phyloP scores from a whole-genome alignment of 2,113 vertebrate genomes.

The Takifugu bimaculatus region DNA sequence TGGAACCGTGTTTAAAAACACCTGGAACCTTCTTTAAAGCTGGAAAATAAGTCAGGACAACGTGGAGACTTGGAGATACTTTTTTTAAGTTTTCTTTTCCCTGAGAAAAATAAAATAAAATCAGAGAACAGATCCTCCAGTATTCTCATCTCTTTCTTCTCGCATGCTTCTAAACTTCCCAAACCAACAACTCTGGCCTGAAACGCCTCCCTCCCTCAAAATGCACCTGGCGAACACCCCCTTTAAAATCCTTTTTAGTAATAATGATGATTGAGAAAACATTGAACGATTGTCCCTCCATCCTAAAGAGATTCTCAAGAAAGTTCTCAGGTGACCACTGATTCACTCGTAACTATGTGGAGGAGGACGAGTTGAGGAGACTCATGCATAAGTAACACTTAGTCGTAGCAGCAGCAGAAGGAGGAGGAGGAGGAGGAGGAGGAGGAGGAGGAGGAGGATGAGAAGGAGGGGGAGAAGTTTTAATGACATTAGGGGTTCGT shows the following conservation, averaged over 20 bases:
- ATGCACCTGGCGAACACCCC: constrained; percentile 2
- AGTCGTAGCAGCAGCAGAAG: constrained; percentile 69
- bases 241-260: too few relatives aligned
- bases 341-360: constrained; percentile 44
- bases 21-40: too few relatives aligned
- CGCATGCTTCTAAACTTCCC: not conserved
- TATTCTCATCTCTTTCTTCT: constrained; percentile 7
- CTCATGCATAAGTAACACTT: constrained; percentile 80
- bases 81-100: constrained; percentile 23
- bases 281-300: constrained; percentile 55
- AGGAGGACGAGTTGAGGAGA: constrained; percentile 49
- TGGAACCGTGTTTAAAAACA: too few relatives aligned
- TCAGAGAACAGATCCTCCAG: constrained; percentile 16
- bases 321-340: constrained; percentile 42
- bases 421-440: constrained; percentile 47
- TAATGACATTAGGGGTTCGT: constrained; percentile 37
- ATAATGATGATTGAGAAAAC: too few relatives aligned
- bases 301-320: constrained; percentile 34
- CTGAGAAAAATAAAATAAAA: constrained; percentile 28
- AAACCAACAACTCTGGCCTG: not conserved
- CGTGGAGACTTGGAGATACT: not conserved
- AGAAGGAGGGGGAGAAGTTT: not conserved
- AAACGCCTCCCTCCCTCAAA: constrained; percentile 12
- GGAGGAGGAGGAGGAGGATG: not conserved
- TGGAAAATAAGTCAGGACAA: too few relatives aligned